phyloP scores from a whole-genome alignment of 2,113 vertebrate species.

The Pteruthius melanotis region DNA sequence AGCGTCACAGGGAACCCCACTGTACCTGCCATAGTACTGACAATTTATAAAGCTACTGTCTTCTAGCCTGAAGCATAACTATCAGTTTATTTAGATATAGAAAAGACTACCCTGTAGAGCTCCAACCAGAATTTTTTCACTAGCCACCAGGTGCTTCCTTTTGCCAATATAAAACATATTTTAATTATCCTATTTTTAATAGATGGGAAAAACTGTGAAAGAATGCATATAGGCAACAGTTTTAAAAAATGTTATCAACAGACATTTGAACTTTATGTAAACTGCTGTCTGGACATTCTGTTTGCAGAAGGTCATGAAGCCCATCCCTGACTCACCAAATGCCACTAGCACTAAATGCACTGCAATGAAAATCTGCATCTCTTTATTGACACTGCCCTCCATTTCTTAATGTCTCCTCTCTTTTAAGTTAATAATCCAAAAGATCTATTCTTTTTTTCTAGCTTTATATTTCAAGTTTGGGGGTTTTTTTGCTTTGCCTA shows the following conservation, averaged over 20 bases:
- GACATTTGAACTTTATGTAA: neutral
- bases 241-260: neutral
- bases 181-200: neutral
- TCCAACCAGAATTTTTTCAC: neutral
- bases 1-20: rapidly evolving
- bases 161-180: neutral
- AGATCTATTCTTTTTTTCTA: neutral
- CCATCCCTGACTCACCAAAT: neutral
- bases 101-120: neutral
- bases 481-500: neutral
- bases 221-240: neutral
- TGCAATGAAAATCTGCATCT: neutral
- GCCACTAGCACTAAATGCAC: neutral
- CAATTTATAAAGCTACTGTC: neutral
- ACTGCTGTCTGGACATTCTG: neutral
- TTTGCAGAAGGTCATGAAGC: neutral
- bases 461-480: neutral
- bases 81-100: neutral
- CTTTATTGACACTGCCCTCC: neutral
- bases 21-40: neutral
- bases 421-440: neutral
- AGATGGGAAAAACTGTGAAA: neutral
- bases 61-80: neutral
- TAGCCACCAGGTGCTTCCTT: neutral
- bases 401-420: neutral